Base-by-base conservation (phyloP, 2,888 invertebrate species). In the Drosophila yooni region DNA sequence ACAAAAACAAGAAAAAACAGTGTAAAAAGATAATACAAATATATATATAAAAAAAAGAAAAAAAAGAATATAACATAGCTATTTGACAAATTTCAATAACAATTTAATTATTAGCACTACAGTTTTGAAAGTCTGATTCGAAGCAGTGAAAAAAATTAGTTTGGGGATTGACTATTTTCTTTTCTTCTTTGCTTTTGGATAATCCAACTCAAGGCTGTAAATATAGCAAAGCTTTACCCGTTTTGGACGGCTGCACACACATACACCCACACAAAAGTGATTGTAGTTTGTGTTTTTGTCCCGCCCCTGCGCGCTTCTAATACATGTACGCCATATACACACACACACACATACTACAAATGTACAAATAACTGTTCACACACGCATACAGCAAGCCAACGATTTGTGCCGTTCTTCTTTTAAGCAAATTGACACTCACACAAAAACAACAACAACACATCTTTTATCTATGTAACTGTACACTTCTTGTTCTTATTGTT, bases 401-500 rank as follows among this genome's bases (percentile, higher is more conserved):
- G 4, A 46, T 46, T 25, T 78, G 81, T 81, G 81, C 76, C 62
- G 77, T 77, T 70, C 29, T 80, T 65, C 69, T 62, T 69, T 76
- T 70, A 75, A 80, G 38, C 64, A 57, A 59, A 31, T 50, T 53
- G 60, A 48, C 53, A 62, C 34, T 50, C 48, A 67, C 38, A 21
- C 31, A 33, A 13, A 21, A 21, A 57, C 29, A n/a, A 52, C 59
- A 64, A 53, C 65, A 66, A 58, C 60, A 43, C 70, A 53, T 71
- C 79, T 69, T 63, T 64, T 82, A 66, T 82, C 75, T 90, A 54
- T 81, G 77, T 76, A 78, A 87, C 87, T 89, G 25, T 56, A 76
- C 88, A 79, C 79, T 89, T 88, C 86, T 91, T 88, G 89, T 87
- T 85, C 84, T 89, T 83, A 88, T 88, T 81, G 81, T 86, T 85